Evolutionary conservation across 1,140 invertebrate species (phyloP).

Genomic region (Drosophila nebulosa): DNA sequence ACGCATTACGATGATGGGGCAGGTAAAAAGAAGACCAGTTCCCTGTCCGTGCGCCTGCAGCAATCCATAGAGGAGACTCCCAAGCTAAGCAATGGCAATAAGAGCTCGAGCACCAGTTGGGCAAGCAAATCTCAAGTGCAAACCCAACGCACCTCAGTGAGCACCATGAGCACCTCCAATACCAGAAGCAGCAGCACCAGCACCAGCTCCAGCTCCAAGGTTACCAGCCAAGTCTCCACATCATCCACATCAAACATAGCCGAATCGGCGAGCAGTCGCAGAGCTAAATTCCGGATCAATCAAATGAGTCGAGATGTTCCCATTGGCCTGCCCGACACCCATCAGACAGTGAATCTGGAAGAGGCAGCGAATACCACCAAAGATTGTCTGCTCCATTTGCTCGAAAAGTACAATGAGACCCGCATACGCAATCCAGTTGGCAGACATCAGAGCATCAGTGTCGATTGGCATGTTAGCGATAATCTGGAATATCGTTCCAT

Average conservation of each 20-base stretch:
- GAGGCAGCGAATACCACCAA: conserved; percentile 86
- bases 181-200: conserved; percentile 33
- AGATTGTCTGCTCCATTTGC: conserved; percentile 86
- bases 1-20: conserved; percentile 32
- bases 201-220: conserved; percentile 9
- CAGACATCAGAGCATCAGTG: conserved; percentile 77
- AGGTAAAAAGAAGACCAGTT: conserved; percentile 51
- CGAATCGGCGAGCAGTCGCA: conserved; percentile 73
- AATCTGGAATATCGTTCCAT: conserved; percentile 83
- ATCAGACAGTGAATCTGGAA: conserved; percentile 83
- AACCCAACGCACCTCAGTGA: conserved; percentile 40
- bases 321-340: conserved; percentile 83
- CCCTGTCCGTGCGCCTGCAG: conserved; percentile 62
- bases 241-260: conserved; percentile 11
- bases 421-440: conserved; percentile 66
- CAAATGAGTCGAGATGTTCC: conserved; percentile 85
- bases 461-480: conserved; percentile 77
- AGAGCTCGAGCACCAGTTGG: conserved; percentile 8
- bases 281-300: conserved; percentile 84
- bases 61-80: conserved; percentile 79
- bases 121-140: conserved; percentile 30
- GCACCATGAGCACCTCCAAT: conserved; percentile 51
- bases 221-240: conserved; percentile 25
- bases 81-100: conserved; percentile 60
- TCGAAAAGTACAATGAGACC: conserved; percentile 87